Conservation (phyloP, 2,888 invertebrate genomes). For the Suillia variegata region DNA sequence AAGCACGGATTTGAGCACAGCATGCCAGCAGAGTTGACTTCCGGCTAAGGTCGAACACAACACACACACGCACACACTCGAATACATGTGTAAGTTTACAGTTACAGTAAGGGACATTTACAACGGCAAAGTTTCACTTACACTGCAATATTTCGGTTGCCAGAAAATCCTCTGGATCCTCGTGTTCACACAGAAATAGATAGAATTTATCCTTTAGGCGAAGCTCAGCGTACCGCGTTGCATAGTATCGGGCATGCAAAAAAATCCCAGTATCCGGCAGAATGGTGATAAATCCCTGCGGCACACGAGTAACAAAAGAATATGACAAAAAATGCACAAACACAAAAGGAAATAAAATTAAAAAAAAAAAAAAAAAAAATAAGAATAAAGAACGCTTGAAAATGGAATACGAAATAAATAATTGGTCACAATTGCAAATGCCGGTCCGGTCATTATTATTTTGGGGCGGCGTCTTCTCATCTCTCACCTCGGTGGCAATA, state of each 20-base stretch:
- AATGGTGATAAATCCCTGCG: slow-evolving; percentile 56
- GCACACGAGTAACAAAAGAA: background rate
- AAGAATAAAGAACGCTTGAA: too few species aligned
- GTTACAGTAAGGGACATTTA: background rate
- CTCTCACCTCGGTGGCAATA: slow-evolving; percentile 45
- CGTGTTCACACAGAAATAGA: slow-evolving; percentile 52
- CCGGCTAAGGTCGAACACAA: background rate
- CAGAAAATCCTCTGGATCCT: slow-evolving; percentile 46
- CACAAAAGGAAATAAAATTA: slow-evolving; percentile 1
- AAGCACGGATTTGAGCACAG: slow-evolving; percentile 10
- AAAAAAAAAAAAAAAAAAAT: slow-evolving; percentile 7
- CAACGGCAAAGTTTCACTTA: slow-evolving; percentile 38
- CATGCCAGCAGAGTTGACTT: background rate
- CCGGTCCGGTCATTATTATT: too few species aligned
- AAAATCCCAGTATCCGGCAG: slow-evolving; percentile 45
- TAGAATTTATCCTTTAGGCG: slow-evolving; percentile 56
- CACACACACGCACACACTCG: background rate
- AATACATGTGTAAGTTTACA: background rate
- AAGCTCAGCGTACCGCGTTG: slow-evolving; percentile 52
- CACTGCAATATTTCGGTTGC: slow-evolving; percentile 49
- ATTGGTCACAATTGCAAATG: slow-evolving; percentile 15
- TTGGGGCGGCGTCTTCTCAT: too few species aligned
- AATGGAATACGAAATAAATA: slow-evolving; percentile 17
- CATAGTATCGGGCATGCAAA: slow-evolving; percentile 53
- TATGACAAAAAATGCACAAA: slow-evolving; percentile 6